phyloP scores from a whole-genome alignment of 2,113 vertebrate species.

The Oreocharis arfaki region DNA sequence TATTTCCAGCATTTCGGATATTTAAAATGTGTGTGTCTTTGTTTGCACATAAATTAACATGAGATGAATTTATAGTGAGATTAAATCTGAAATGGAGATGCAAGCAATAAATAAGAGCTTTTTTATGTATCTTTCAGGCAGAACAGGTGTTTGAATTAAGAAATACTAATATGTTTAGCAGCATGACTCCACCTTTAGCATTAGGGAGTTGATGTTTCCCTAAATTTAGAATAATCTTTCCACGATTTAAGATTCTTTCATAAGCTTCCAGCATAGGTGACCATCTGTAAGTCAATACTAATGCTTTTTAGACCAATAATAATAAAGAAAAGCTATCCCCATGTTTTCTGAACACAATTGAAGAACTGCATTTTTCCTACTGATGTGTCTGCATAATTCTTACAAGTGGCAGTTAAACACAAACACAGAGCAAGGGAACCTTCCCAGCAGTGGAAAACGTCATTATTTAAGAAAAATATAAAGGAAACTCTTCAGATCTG shows the following conservation, averaged over 20 bases:
- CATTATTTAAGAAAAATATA: background rate
- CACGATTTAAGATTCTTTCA: constrained; percentile 71
- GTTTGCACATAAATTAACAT: constrained; percentile 86
- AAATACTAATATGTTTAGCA: constrained; percentile 84
- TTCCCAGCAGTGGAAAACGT: background rate
- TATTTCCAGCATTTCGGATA: constrained; percentile 82
- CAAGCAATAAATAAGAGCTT: constrained; percentile 78
- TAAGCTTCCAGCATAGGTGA: constrained; percentile 78
- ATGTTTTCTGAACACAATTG: background rate
- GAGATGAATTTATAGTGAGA: constrained; percentile 84
- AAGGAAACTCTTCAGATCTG: background rate
- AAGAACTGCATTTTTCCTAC: constrained; percentile 4
- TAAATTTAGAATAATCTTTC: constrained; percentile 78
- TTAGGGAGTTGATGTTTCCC: constrained; percentile 75
- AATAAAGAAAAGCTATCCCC: constrained; percentile 15
- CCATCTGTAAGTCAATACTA: constrained; percentile 77
- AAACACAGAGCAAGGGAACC: background rate
- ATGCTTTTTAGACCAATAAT: constrained; percentile 59
- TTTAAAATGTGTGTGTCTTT: constrained; percentile 84
- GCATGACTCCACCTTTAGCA: constrained; percentile 80
- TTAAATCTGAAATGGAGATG: constrained; percentile 80
- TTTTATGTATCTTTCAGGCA: constrained; percentile 72
- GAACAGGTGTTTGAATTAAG: constrained; percentile 84
- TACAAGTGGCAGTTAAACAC: background rate
- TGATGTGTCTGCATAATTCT: constrained; percentile 15